A percentile compares a stretch with the other conserved stretches of the same genome.
These are phyloP conservation scores for Deilephila porcellus DNA, from an alignment of 2,888 invertebrate genomes.

Conservation along the genomic window DNA sequence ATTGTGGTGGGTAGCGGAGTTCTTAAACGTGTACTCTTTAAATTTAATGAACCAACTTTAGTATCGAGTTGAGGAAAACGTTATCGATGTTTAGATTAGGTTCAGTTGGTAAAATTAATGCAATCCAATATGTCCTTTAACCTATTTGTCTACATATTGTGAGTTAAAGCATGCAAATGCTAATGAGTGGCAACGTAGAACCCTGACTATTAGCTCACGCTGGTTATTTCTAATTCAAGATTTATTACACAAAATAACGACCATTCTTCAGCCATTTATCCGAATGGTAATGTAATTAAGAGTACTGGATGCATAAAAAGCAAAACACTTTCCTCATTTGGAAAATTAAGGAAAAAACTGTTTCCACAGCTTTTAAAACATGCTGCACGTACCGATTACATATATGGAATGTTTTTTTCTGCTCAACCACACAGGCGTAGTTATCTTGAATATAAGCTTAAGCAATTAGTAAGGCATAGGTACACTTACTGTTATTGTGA, in stretches of 20 bases:
- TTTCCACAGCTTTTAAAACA: conserved; percentile 24
- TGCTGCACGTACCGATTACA: conserved; percentile 9
- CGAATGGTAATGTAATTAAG: conserved; percentile 29
- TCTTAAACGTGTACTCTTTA: not conserved
- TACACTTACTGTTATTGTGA: conserved; percentile 14
- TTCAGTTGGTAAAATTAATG: not conserved
- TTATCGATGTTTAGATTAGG: not conserved
- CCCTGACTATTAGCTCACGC: conserved; percentile 17
- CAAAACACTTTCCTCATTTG: conserved; percentile 36
- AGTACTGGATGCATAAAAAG: conserved; percentile 33
- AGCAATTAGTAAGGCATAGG: not conserved
- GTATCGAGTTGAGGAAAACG: not conserved
- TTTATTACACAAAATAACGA: conserved; percentile 25
- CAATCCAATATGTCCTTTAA: conserved; percentile 5
- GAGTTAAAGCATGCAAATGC: conserved; percentile 7
- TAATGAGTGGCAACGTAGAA: not conserved
- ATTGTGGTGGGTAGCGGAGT: not conserved
- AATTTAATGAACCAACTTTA: conserved; percentile 1
- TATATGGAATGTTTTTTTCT: conserved; percentile 24
- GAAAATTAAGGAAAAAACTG: conserved; percentile 35
- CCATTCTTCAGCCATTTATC: conserved; percentile 27
- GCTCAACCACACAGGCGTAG: not conserved
- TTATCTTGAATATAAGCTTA: not conserved
- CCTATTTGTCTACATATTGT: not conserved
- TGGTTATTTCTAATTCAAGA: conserved; percentile 13